Percentiles rank a stretch among this genome's conserved stretches.
Evolutionary conservation across 2,888 invertebrate genomes (phyloP).

Genomic region (Pseudeuparius sepicola): DNA sequence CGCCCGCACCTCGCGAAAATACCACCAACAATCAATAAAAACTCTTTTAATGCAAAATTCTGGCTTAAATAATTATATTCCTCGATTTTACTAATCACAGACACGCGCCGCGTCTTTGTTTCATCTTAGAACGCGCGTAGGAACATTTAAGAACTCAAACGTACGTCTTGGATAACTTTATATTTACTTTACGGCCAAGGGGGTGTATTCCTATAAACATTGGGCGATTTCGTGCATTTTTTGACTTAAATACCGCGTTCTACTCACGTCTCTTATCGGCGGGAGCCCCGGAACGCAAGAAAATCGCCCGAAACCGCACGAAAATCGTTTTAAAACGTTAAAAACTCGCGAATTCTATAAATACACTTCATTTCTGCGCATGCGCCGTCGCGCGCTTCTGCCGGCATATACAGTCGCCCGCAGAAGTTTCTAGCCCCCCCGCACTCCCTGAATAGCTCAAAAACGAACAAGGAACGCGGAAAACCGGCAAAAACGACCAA

Average conservation of each 20-base stretch:
- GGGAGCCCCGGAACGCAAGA: too few relatives aligned
- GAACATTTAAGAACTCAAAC: constrained; percentile 30
- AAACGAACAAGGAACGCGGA: too few relatives aligned
- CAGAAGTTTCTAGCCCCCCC: too few relatives aligned
- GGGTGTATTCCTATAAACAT: constrained; percentile 37
- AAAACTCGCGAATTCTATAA: too few relatives aligned
- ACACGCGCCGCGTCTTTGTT: constrained; percentile 32
- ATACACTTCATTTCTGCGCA: too few relatives aligned
- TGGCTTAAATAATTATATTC: constrained; percentile 43
- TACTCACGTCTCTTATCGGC: too few relatives aligned
- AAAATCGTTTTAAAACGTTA: too few relatives aligned
- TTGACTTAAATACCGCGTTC: constrained; percentile 18
- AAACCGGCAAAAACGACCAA: constrained; percentile 20
- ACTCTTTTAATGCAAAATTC: constrained; percentile 41
- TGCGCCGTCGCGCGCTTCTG: too few relatives aligned
- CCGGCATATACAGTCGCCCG: too few relatives aligned
- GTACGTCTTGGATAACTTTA: constrained; percentile 31
- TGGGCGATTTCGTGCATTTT: constrained; percentile 20
- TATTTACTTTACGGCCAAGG: constrained; percentile 29
- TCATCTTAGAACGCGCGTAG: constrained; percentile 31
- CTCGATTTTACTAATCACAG: constrained; percentile 33
- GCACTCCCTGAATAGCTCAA: too few relatives aligned
- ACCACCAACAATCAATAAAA: constrained; percentile 43
- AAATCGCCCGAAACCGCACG: too few relatives aligned
- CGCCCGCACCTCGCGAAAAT: constrained; percentile 33